Evolutionary conservation across 2,888 invertebrate species (phyloP).

Genomic region (Quadroppia sp.): DNA sequence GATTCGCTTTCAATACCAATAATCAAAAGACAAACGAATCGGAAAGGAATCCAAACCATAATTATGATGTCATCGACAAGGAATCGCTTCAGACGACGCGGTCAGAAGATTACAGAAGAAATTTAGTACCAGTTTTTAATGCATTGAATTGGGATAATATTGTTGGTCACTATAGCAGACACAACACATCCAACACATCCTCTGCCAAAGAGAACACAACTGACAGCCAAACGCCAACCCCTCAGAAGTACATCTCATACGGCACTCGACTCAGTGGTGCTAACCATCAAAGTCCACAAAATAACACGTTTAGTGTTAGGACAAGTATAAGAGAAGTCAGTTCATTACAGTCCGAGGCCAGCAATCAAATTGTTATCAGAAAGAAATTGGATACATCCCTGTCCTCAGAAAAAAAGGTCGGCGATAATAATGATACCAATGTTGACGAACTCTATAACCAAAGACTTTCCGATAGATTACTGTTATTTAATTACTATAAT

Average conservation of each 20-base stretch:
- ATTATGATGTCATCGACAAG: constrained; percentile 7
- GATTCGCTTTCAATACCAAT: background rate
- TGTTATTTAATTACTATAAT: constrained; percentile 24
- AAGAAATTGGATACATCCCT: constrained; percentile 2
- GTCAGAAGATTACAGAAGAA: background rate
- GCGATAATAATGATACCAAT: constrained; percentile 13
- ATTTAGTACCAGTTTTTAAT: background rate
- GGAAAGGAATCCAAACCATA: constrained; percentile 16
- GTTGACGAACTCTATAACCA: constrained; percentile 18
- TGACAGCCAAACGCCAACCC: background rate
- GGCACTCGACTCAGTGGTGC: background rate
- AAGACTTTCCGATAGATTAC: constrained; percentile 17
- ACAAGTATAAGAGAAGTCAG: constrained; percentile 19
- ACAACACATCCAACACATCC: background rate
- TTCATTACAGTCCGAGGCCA: constrained; percentile 10
- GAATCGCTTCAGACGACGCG: constrained; percentile 6
- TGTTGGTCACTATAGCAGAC: background rate
- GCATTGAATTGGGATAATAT: constrained; percentile 1
- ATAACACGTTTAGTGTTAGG: background rate
- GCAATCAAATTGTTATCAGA: constrained; percentile 1
- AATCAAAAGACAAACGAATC: background rate
- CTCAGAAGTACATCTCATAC: background rate
- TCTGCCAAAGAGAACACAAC: background rate
- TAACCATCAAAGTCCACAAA: background rate
- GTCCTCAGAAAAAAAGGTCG: background rate